Base-by-base conservation (phyloP, 2,797 vertebrate species). In the Anabas testudineus region DNA sequence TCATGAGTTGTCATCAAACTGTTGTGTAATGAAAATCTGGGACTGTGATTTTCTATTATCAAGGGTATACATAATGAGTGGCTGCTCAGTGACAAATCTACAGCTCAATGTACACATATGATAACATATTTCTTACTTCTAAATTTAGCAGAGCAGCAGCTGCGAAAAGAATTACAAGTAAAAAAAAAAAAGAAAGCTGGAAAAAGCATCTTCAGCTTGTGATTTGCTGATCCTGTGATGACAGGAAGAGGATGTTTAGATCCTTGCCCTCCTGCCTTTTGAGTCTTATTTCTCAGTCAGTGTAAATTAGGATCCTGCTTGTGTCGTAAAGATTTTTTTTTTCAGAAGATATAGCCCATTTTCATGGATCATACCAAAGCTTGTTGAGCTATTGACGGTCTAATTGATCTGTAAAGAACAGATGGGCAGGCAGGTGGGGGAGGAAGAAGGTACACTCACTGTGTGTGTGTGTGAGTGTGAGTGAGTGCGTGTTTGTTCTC, bases 401-500 rank as follows among this genome's bases (percentile, higher is more conserved):
- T 84, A 85, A 89, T 86, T 87, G 89, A 90, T 91, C 79, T 64
- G 76, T 72, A 16, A 73, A 68, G 77, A 91, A 81, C 91, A 91
- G 90, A 90, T 91, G 87, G 91, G 80, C n/a, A 13, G 62, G 76
- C 80, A 66, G 85, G 83, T 71, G 78, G 78, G 73, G 68, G 65
- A 56, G 54, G 74, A 61, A 66, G 67, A 30, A 32, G 61, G 63
- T 57, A 52, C 34, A 3, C 39, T 63, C 28, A 0, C 3, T 36
- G 51, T 51, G 41, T 43, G 60, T n/a, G 47, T 42, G 68, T 37
- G 48, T 32, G 32, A 7, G 4, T 34, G 51, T 53, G 39, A 5
- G 59, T 16, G 47, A 37, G 66, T 41, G 49, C 2, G 2, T 21
- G 73, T 78, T 80, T 74, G 81, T 76, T 76, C 49, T 77, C 52